Evolutionary conservation across 2,113 vertebrate species (phyloP), one percentile per base, ranked within the genome.

Genomic region (Burhinus bistriatus): DNA sequence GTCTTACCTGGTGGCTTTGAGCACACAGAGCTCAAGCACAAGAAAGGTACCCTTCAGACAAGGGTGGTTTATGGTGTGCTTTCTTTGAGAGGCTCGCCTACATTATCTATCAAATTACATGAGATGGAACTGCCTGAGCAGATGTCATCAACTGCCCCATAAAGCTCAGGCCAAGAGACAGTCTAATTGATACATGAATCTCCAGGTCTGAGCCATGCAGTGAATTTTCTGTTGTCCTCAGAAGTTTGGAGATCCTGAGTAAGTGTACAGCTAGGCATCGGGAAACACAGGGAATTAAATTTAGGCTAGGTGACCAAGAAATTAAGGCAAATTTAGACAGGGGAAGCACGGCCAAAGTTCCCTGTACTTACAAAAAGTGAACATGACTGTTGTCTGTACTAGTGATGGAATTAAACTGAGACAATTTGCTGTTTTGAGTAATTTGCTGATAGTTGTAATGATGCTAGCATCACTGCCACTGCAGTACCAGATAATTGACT

Each of bases 11-110:
- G 9, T 38, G 49, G 5, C 55, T 78, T 51, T 32, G 27, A 73
- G 38, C n/a, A 68, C 54, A 36, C 8, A 29, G 34, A 45, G 36
- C 26, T 68, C 38, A 58, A 62, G 29, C 12, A 52, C 26, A 49
- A 54, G n/a, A 78, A 59, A 20, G 2, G 12, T 59, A 64, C 17
- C 18, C 22, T 90, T 73, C 30, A 64, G 30, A 9, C 9, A 42
- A 1, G 2, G 34, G 25, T 55, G 19, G 5, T 52, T 57, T 66
- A 23, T 8, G 4, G 9, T 1, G 1, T 54, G 16, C 25, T 30
- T 62, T 65, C 45, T 70, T 55, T 42, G 26, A 47, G 25, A 72
- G 44, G 19, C 22, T 87, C 12, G 20, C 13, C 11, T 47, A 17
- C 1, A 1, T 25, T 25, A 82, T 7, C 32, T 27, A n/a, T 3